These are phyloP conservation scores for Drosophila mimetica DNA, from an alignment of 2,888 invertebrate genomes.

Conservation along the genomic window DNA sequence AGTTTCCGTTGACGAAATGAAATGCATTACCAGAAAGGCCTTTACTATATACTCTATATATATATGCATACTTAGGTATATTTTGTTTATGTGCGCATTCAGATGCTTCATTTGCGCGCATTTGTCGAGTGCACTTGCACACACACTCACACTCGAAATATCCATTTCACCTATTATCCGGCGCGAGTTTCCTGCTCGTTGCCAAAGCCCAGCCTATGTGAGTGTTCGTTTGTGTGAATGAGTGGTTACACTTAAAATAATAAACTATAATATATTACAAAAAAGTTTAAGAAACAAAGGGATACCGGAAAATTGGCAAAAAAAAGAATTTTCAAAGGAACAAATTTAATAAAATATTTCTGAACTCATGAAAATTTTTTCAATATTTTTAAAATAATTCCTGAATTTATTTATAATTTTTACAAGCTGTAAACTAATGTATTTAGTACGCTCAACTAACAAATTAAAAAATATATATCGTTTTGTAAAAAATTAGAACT, in stretches of 20 bases:
- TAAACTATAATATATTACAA: background rate
- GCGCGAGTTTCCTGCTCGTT: slow-evolving; percentile 64
- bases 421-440: no score
- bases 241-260: slow-evolving; percentile 3
- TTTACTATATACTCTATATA: background rate
- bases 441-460: no score
- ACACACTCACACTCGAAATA: slow-evolving; percentile 53
- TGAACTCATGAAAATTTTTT: background rate
- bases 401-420: no score
- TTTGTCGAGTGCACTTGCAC: slow-evolving; percentile 60
- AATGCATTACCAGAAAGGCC: slow-evolving; percentile 64
- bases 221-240: slow-evolving; percentile 1
- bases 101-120: slow-evolving; percentile 63
- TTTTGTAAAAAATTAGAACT: no score
- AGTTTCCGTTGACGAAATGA: slow-evolving; percentile 76
- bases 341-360: background rate
- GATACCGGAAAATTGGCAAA: no score
- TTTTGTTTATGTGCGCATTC: slow-evolving; percentile 21
- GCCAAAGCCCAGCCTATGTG: slow-evolving; percentile 15
- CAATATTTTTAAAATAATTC: background rate
- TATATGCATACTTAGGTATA: background rate
- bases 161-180: slow-evolving; percentile 77
- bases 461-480: no score
- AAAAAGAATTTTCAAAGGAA: no score
- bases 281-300: no score